phyloP scores from a whole-genome alignment of 1,140 invertebrate genomes.

The Neuroterus valhalla region DNA sequence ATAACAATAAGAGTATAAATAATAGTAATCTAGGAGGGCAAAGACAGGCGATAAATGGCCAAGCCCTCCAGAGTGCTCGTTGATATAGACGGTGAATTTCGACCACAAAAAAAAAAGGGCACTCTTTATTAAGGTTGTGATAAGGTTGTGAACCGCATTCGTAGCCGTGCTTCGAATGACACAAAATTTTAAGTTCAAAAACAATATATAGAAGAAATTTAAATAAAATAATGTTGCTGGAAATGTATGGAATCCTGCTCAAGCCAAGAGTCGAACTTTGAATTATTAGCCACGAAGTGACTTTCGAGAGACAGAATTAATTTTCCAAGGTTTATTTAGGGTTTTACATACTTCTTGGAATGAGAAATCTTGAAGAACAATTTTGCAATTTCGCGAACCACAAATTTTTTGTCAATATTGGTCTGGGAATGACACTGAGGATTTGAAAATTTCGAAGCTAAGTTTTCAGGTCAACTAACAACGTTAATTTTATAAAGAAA shows the following conservation, averaged over 20 bases:
- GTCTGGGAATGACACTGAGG: too few relatives aligned
- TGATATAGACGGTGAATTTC: constrained; percentile 53
- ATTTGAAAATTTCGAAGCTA: too few relatives aligned
- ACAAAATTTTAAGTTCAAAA: constrained; percentile 63
- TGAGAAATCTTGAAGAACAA: too few relatives aligned
- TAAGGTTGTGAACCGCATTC: constrained; percentile 74
- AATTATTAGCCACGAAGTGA: too few relatives aligned
- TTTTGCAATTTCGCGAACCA: too few relatives aligned
- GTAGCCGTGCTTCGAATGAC: constrained; percentile 68
- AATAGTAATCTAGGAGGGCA: constrained; percentile 42
- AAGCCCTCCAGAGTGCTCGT: constrained; percentile 49
- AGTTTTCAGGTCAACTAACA: too few relatives aligned
- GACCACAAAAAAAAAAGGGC: constrained; percentile 60
- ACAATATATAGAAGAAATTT: constrained; percentile 33
- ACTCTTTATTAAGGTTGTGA: constrained; percentile 75
- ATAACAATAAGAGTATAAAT: constrained; percentile 35
- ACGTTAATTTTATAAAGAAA: too few relatives aligned
- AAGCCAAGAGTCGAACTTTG: neutral
- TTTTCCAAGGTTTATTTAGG: too few relatives aligned
- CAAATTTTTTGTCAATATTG: too few relatives aligned
- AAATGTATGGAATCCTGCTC: neutral
- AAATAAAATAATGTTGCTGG: constrained; percentile 10
- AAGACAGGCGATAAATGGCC: constrained; percentile 40
- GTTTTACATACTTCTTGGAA: too few relatives aligned
- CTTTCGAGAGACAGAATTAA: too few relatives aligned